Base-by-base conservation (phyloP, 2,888 invertebrate species). In the Coleophora flavipennella region DNA sequence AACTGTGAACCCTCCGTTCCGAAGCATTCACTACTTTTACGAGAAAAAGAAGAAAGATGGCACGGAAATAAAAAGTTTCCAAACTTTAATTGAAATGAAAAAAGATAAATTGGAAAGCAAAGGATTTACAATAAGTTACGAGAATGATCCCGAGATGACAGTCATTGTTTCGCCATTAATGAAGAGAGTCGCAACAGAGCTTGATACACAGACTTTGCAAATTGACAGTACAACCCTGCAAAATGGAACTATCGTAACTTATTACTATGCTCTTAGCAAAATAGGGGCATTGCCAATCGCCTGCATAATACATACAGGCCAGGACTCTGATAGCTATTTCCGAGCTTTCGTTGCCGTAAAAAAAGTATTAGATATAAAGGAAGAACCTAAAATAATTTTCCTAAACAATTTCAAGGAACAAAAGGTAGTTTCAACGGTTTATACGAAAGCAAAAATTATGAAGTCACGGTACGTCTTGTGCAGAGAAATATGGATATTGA, bases 231-330 rank as follows among this genome's bases (percentile, higher is more conserved):
- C 44, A 3, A n/a, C 14, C 0, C 42, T 53, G 3, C 41, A 43
- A 11, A 42, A 45, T n/a, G 50, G 50, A 0, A 26, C 38, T 1
- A 46, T 50, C 1, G 46, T 46, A 1, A 60, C 63, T 1, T 49
- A 53, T 11, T 41, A 62, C 2, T 55, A 57, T 25, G 55, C 59
- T 3, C 55, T 59, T 2, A 59, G 48, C 12, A 49, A 48, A 3
- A 14, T 60, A 4, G 67, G 67, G 3, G 60, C 57, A 0, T 31
- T 67, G 20, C 63, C 61, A 1, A 37, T 67, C 13, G 61, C 60
- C 2, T 62, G 62, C 35, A 44, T 53, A 6, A 36, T 66, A 27
- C 57, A 62, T 36, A 43, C 46, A 1, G 51, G 50, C 7, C 39
- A 43, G 2, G 49, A 36, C 0, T 49, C 51, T 33, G 39, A 42